Conservation (phyloP, 1,140 invertebrate species). For the Diploscapter pachys region DNA sequence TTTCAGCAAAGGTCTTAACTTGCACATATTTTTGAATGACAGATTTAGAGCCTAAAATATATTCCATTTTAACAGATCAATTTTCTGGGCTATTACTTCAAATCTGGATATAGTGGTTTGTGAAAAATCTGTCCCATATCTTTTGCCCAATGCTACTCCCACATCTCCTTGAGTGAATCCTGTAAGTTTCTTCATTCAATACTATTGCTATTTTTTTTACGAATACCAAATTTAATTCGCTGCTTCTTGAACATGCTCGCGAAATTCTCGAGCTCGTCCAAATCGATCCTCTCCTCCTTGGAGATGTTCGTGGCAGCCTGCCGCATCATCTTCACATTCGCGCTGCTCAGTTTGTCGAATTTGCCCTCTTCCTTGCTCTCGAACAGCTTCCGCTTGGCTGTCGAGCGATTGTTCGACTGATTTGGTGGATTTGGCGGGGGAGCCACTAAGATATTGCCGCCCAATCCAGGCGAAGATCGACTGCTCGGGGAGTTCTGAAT, state of each 20-base stretch:
- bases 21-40: conserved; percentile 98
- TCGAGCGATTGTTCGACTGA: too few species aligned
- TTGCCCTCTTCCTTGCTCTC: too few species aligned
- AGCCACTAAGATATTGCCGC: too few species aligned
- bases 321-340: not conserved
- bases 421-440: too few species aligned
- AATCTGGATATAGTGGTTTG: conserved; percentile 96
- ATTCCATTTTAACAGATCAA: too few species aligned
- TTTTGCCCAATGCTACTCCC: conserved; percentile 91
- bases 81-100: conserved; percentile 76
- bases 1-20: conserved; percentile 87
- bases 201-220: not conserved
- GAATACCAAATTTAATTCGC: conserved; percentile 78
- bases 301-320: not conserved
- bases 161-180: conserved; percentile 96
- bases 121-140: conserved; percentile 95
- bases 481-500: too few species aligned
- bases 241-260: conserved; percentile 93
- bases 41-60: conserved; percentile 59
- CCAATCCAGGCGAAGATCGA: too few species aligned
- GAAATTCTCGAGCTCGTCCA: conserved; percentile 91
- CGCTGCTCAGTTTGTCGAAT: too few species aligned
- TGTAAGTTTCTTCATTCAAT: conserved; percentile 2
- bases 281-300: conserved; percentile 79
- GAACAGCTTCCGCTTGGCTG: too few species aligned